Evolutionary conservation across 64 coral and sea anemone species (phyloP).

Genomic region (Astreopora myriophthalma): DNA sequence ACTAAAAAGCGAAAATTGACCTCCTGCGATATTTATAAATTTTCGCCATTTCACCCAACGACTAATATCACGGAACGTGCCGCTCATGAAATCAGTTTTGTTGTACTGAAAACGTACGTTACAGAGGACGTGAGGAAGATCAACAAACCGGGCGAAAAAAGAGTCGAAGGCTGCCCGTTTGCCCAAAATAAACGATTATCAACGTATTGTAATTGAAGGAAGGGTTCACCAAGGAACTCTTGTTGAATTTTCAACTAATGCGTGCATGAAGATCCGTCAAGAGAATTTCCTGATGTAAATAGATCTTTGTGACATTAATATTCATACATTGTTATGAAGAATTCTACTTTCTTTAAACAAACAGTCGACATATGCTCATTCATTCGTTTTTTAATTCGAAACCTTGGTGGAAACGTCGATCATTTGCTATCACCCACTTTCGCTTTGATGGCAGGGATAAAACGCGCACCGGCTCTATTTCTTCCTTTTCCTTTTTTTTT

Average conservation of each 20-base stretch:
- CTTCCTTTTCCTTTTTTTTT: neutral
- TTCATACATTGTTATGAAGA: conserved; percentile 37
- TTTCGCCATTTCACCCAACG: neutral
- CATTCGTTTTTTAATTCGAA: conserved; percentile 23
- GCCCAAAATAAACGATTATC: neutral
- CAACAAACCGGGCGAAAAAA: neutral
- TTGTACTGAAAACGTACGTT: neutral
- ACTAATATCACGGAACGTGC: neutral
- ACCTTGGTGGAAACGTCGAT: neutral
- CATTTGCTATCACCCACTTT: neutral
- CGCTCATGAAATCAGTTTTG: neutral
- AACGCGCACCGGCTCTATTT: neutral
- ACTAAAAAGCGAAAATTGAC: neutral
- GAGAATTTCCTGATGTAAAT: conserved; percentile 27
- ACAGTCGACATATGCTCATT: conserved; percentile 14
- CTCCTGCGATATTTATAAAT: neutral
- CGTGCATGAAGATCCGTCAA: neutral
- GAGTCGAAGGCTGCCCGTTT: neutral
- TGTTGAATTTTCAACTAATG: conserved; percentile 31
- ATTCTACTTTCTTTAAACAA: conserved; percentile 56
- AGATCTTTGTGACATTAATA: conserved; percentile 20
- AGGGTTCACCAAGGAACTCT: neutral
- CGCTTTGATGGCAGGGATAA: neutral
- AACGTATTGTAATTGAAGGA: conserved; percentile 6
- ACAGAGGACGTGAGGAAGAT: neutral